phyloP scores from a whole-genome alignment of 2,888 invertebrate genomes.

The Crocallis elinguaria region DNA sequence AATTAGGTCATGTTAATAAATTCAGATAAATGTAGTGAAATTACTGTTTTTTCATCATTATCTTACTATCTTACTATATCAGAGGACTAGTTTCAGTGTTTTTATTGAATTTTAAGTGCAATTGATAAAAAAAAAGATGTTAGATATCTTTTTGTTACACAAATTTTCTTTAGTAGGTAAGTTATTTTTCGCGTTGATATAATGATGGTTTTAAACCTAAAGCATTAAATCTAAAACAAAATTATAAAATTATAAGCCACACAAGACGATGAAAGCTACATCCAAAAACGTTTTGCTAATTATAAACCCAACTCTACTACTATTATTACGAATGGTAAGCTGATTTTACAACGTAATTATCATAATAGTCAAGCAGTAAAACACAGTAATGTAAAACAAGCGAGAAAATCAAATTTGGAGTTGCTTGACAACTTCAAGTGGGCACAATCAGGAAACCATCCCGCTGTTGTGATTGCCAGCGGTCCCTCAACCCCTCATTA shows the following conservation, averaged over 20 bases:
- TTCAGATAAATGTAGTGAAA: background rate
- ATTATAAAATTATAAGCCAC: constrained; percentile 1
- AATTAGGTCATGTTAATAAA: background rate
- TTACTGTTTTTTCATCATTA: too few species aligned
- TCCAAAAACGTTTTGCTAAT: constrained; percentile 8
- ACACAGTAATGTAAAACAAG: constrained; percentile 42
- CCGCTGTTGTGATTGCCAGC: constrained; percentile 61
- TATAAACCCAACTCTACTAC: constrained; percentile 4
- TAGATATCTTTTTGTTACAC: too few species aligned
- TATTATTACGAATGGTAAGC: constrained; percentile 35
- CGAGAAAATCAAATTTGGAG: constrained; percentile 58
- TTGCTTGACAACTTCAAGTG: constrained; percentile 59
- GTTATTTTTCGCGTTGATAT: background rate
- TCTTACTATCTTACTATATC: too few species aligned
- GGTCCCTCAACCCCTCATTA: constrained; percentile 72
- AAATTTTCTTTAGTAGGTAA: too few species aligned
- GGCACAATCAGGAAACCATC: constrained; percentile 64
- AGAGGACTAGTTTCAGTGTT: too few species aligned
- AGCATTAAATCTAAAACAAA: background rate
- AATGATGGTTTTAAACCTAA: background rate
- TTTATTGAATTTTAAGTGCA: too few species aligned
- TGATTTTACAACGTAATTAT: constrained; percentile 41
- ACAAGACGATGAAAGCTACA: constrained; percentile 13
- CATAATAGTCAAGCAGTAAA: constrained; percentile 39
- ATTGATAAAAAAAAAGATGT: too few species aligned